Evolutionary conservation across 23 tunicate genomes (phyloP), one percentile per base, ranked within the genome.

Genomic region (Trididemnum nubilum): DNA sequence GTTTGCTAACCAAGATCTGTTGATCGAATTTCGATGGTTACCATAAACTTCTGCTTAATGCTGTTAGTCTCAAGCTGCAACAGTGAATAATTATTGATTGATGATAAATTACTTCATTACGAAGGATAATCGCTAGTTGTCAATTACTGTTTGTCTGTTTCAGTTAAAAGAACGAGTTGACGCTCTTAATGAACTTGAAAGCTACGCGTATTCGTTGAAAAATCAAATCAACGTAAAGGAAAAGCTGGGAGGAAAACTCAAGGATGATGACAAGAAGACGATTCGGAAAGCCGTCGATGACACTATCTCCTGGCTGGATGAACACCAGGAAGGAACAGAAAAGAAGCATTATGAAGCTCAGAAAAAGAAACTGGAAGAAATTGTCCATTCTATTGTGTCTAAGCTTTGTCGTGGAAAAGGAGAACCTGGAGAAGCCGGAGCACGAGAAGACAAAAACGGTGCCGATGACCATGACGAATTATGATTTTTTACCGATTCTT

Each of bases 301-400:
- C 54, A 79, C 97, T 7, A 87, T 96, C 64, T 59, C 89, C 28
- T 96, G 99, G 99, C 73, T 96, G 77, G 99, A 96, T 36, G 91
- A 87, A 57, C 89, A 91, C 61, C 94, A 81, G 44, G 97, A 91
- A 38, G 90, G 84, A 61, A 65, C 97, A 31, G 93, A 88, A 39
- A 93, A 93, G 51, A 93, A 93, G 21, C 89, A 87, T 32, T 88
- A 80, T 59, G 89, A 88, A 74, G 87, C 92, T 34, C 98, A 93
- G 54, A 93, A 93, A 87, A 93, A 93, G 85, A 93, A 88, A 51
- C 67, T 93, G 89, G 98, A 93, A 88, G 98, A 83, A 80, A 79
- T 93, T 54, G 89, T 80, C 26, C 92, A 93, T 70, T 93, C 98
- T 0, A 93, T 93, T 44, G 90, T 93, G 36, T 87, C 92, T 4